Evolutionary conservation across 2,113 vertebrate species (phyloP), one percentile per base, ranked within the genome.

Genomic region (Phaethon lepturus): DNA sequence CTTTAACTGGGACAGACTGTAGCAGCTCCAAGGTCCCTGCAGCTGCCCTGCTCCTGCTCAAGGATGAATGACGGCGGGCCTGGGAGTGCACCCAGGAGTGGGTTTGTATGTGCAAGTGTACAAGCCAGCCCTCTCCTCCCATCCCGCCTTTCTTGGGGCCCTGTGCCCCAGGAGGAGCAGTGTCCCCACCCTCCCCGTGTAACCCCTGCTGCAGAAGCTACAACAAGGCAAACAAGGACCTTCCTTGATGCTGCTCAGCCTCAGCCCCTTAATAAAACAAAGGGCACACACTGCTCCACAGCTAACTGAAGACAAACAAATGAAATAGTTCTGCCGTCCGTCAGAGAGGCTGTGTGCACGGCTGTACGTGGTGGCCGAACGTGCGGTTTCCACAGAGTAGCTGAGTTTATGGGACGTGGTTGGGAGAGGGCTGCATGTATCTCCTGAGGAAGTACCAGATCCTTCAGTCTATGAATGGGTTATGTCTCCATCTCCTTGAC

Each of bases 351-450:
- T 24, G 13, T 17, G 20, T 26, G 55, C 5, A 0, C 0, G 5
- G 52, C 56, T 38, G 13, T 53, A 15, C 0, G 0, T 18, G 10
- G 12, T n/a, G 38, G 5, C 6, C 28, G 73, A 53, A 45, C 0
- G 0, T 2, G 1, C 0, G 0, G 11, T 9, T 86, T 69, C 52
- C 52, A 10, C 4, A 3, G 82, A 62, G 33, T 9, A 55, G 31
- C 38, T 88, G 79, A 42, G 35, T 66, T 55, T 18, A 18, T 59
- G 88, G 52, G 77, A 23, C 1, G 0, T 4, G 17, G 38, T 89
- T 3, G 22, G 53, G 29, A 67, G 42, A 58, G 7, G 17, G 23
- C n/a, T 60, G 16, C 24, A 1, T 14, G 7, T 47, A 5, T 35
- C 47, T 60, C 10, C 63, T 63, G 38, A 44, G 81, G 33, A 81